Base-by-base conservation (phyloP, 2,113 vertebrate genomes). In the Chlorocebus sabaeus region DNA sequence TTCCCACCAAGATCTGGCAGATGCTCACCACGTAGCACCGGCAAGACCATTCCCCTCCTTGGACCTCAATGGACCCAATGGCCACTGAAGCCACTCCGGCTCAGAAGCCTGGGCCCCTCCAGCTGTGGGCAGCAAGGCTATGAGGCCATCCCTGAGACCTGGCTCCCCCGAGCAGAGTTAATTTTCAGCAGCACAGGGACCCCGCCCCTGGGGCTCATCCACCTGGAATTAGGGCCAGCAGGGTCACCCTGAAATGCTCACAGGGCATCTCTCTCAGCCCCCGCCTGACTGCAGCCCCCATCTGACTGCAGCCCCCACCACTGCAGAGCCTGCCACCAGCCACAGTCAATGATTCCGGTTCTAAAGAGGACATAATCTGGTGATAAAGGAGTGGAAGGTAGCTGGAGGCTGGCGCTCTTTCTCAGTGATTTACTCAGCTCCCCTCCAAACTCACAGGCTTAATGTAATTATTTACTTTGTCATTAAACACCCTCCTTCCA, bases 181-280 rank as follows among this genome's bases (percentile, higher is more conserved):
- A 79, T 52, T 52, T 50, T 73, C 20, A 35, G 87, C 9, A 23
- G 67, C 40, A 43, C 45, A 97, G 83, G 73, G 90, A 45, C 93
- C 0, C 70, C 78, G 27, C 87, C 92, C 81, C 3, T 0, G 0
- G 1, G 10, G 35, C 59, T 30, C 82, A 10, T 11, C 18, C n/a
- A 8, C 25, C 55, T 72, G 57, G 48, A 12, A n/a, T 22, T 38
- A 98, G 79, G 93, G 89, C 98, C 93, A 93, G 97, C 97, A 96
- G 97, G 98, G 98, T 98, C 97, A 61, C 76, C 43, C 43, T 59
- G 64, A 35, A 57, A 64, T 3, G 67, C 10, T 2, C 50, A 25
- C 96, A 94, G 98, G 98, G 98, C 98, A 98, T 98, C 99, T 99
- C 99, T 99, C 99, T 99, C 98, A 99, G 98, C 98, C 98, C 97